phyloP scores from a whole-genome alignment of 2,797 vertebrate species.

The Enteromius argenteus region DNA sequence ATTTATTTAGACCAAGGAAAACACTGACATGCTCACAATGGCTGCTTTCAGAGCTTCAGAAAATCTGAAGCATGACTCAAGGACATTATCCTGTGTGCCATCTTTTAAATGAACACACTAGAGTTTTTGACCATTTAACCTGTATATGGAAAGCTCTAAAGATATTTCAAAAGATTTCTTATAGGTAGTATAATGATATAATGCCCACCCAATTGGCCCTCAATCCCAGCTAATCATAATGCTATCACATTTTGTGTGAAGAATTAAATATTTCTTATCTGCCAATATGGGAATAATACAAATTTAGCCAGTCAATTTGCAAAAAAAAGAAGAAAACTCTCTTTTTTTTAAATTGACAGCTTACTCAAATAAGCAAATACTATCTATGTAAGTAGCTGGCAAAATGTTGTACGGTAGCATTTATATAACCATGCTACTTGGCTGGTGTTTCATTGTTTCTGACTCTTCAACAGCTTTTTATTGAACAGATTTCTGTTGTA shows the following conservation, averaged over 20 bases:
- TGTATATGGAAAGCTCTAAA: not conserved
- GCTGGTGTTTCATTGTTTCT: not conserved
- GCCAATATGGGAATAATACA: not conserved
- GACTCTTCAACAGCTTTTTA: not conserved
- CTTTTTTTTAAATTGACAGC: not conserved
- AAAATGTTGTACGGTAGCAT: not conserved
- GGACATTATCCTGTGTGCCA: constrained; percentile 34
- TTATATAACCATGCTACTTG: not conserved
- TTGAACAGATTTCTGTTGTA: not conserved
- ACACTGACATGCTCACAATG: constrained; percentile 39
- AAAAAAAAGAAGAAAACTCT: not conserved
- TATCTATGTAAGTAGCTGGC: not conserved
- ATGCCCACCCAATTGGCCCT: not conserved
- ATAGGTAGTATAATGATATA: not conserved
- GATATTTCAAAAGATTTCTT: not conserved
- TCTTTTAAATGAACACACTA: constrained; percentile 39
- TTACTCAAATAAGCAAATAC: not conserved
- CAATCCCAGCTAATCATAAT: not conserved
- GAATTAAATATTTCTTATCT: not conserved
- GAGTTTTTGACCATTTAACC: constrained; percentile 1
- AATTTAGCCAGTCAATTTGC: not conserved
- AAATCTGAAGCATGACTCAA: constrained; percentile 36
- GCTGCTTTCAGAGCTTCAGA: constrained; percentile 37
- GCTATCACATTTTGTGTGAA: not conserved
- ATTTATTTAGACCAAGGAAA: constrained; percentile 35